Evolutionary conservation across 1,140 invertebrate genomes (phyloP).

Genomic region (Euglossa dilemma): DNA sequence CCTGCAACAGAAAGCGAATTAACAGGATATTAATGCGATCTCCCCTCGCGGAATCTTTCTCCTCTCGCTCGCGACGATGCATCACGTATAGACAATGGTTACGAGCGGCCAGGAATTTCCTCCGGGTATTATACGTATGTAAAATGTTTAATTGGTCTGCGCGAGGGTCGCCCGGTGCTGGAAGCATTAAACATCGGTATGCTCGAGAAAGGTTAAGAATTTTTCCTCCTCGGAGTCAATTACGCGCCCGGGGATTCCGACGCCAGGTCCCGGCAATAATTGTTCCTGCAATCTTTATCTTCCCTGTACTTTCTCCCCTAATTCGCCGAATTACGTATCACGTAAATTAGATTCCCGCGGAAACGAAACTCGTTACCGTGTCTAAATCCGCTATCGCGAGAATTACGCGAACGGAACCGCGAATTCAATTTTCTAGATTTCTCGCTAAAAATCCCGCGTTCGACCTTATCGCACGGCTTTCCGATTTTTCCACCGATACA

Average conservation of each 20-base stretch:
- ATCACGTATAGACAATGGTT: too few species aligned
- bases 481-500: too few species aligned
- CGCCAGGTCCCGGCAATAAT: not conserved
- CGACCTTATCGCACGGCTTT: too few species aligned
- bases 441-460: too few species aligned
- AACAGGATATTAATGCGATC: not conserved
- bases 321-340: not conserved
- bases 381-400: not conserved
- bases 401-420: not conserved
- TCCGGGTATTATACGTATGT: not conserved
- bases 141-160: not conserved
- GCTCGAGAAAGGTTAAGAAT: not conserved
- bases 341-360: not conserved
- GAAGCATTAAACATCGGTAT: not conserved
- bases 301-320: not conserved
- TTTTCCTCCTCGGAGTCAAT: not conserved
- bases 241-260: not conserved
- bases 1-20: conserved; percentile 14
- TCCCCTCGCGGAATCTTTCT: too few species aligned
- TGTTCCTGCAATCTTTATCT: not conserved
- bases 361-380: too few species aligned
- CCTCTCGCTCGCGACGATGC: too few species aligned
- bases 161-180: not conserved
- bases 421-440: too few species aligned
- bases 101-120: not conserved